Evolutionary conservation across 2,797 vertebrate genomes (phyloP).

Genomic region (Pelobates cultripes): DNA sequence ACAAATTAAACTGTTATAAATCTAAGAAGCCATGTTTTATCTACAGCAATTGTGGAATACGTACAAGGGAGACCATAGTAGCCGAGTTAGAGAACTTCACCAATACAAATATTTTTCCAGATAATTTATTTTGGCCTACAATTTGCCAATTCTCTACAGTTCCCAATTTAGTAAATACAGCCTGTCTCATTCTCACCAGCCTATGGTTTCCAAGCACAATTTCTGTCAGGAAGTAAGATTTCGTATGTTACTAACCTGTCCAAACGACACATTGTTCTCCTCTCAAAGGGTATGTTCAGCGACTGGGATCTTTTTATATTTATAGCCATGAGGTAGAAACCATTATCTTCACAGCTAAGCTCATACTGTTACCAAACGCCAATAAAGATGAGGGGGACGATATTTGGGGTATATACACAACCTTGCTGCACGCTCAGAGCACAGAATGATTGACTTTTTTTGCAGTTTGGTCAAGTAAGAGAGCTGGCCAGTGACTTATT

Average conservation of each 20-base stretch:
- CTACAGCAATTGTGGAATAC: too few species aligned
- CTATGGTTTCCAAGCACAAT: too few species aligned
- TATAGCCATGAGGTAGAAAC: slow-evolving; percentile 61
- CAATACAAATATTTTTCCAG: too few species aligned
- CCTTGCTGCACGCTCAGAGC: background rate
- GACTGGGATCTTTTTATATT: slow-evolving; percentile 58
- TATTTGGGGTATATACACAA: background rate
- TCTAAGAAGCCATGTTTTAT: too few species aligned
- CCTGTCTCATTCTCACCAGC: too few species aligned
- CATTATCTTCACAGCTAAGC: slow-evolving; percentile 2
- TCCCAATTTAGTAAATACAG: too few species aligned
- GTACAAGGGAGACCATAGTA: too few species aligned
- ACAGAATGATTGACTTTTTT: slow-evolving; percentile 18
- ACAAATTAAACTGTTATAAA: too few species aligned
- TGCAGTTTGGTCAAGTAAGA: slow-evolving; percentile 49
- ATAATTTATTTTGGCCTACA: too few species aligned
- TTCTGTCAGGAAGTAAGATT: background rate
- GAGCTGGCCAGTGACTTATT: slow-evolving; percentile 61
- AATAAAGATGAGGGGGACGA: background rate
- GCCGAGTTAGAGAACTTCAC: too few species aligned
- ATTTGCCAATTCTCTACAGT: too few species aligned
- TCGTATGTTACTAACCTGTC: slow-evolving; percentile 60
- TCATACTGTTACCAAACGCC: background rate
- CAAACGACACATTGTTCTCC: slow-evolving; percentile 61
- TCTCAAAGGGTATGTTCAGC: slow-evolving; percentile 6